These are phyloP conservation scores for Ernsta delagoae DNA, from an alignment of 2,888 invertebrate species.

Conservation along the genomic window DNA sequence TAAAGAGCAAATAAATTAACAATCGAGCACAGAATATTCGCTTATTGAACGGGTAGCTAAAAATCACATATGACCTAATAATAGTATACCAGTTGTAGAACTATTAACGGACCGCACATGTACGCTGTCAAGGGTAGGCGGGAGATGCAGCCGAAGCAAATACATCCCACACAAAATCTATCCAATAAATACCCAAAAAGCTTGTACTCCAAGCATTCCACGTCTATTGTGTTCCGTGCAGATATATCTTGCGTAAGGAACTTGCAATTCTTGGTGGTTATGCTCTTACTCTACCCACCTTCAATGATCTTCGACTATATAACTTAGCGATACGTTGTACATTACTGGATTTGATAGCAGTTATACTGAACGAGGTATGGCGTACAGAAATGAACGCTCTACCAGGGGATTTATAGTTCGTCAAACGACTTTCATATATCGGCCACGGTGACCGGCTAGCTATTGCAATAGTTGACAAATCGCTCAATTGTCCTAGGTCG, in stretches of 20 bases:
- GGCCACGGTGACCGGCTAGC: constrained; percentile 69
- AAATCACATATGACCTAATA: constrained; percentile 5
- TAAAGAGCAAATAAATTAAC: too few species aligned
- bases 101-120: constrained; percentile 32
- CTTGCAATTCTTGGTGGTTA: constrained; percentile 65
- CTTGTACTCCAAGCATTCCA: constrained; percentile 79
- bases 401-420: constrained; percentile 26
- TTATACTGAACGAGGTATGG: constrained; percentile 56
- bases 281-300: constrained; percentile 73
- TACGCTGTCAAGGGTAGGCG: constrained; percentile 47
- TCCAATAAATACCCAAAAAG: constrained; percentile 84
- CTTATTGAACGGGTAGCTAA: neutral
- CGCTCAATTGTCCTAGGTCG: constrained; percentile 78
- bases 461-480: constrained; percentile 80
- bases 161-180: constrained; percentile 81
- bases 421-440: constrained; percentile 46
- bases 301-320: constrained; percentile 58
- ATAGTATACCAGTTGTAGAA: constrained; percentile 16
- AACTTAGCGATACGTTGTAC: constrained; percentile 58
- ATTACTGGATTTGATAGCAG: constrained; percentile 62
- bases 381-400: constrained; percentile 61
- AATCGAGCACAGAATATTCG: too few species aligned
- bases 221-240: constrained; percentile 78
- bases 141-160: constrained; percentile 60
- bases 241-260: constrained; percentile 81